Conservation (phyloP, 2,113 vertebrate genomes). For the Trachemys scripta region DNA sequence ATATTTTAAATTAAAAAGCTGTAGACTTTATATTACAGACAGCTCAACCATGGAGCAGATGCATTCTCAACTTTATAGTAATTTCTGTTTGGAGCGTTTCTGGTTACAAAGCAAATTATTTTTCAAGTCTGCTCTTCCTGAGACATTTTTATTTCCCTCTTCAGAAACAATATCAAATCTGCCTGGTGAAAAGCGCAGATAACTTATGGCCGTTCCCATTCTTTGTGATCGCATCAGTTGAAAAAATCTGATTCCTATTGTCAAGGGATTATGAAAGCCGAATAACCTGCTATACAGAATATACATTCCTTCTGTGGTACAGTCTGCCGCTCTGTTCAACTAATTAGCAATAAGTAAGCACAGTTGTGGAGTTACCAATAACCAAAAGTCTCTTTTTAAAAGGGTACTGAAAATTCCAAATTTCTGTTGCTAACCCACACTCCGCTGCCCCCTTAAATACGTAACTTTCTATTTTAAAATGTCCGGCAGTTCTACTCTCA, state of each 20-base stretch:
- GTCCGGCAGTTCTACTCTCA: rapidly evolving
- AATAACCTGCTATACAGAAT: background rate
- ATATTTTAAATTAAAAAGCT: background rate
- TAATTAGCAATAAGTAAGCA: background rate
- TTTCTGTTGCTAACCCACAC: background rate
- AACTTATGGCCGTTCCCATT: background rate
- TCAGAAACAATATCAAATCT: background rate
- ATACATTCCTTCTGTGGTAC: background rate
- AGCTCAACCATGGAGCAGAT: background rate
- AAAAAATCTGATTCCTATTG: background rate
- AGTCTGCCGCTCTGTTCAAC: background rate
- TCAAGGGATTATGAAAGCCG: background rate
- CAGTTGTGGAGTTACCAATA: background rate
- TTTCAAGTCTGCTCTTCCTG: background rate
- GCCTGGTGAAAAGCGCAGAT: background rate
- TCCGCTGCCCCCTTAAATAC: background rate
- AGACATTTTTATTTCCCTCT: background rate
- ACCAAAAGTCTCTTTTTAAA: background rate
- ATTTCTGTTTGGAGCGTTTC: background rate
- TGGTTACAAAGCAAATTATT: background rate
- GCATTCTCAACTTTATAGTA: background rate
- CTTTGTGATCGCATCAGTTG: rapidly evolving
- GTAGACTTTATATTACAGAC: background rate
- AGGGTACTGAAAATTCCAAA: rapidly evolving
- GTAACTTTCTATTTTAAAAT: background rate